Evolutionary conservation across 1,140 invertebrate genomes (phyloP).

Genomic region (Triops cancriformis): DNA sequence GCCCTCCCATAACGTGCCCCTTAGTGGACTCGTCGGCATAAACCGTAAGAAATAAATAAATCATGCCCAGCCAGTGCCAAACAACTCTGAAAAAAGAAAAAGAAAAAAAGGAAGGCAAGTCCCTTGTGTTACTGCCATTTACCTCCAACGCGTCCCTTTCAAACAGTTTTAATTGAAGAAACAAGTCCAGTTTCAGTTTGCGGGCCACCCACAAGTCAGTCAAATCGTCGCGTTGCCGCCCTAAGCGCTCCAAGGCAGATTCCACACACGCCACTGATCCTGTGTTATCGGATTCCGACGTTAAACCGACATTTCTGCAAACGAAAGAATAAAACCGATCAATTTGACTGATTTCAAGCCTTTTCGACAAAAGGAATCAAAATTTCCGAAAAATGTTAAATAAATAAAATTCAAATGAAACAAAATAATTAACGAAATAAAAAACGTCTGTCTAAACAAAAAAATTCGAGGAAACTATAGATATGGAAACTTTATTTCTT

Average conservation of each 20-base stretch:
- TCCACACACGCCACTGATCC: conserved; percentile 69
- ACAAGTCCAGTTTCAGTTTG: conserved; percentile 80
- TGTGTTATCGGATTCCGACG: conserved; percentile 44
- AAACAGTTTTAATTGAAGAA: conserved; percentile 81
- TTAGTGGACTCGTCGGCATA: neutral
- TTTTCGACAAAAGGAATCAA: too few relatives aligned
- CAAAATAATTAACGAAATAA: too few relatives aligned
- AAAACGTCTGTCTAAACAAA: too few relatives aligned
- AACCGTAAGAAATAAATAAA: conserved; percentile 15
- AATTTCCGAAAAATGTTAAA: too few relatives aligned
- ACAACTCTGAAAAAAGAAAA: neutral
- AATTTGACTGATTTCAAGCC: too few relatives aligned
- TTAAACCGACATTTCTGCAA: conserved; percentile 40
- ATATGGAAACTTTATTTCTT: too few relatives aligned
- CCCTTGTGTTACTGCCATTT: conserved; percentile 28
- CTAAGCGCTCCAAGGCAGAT: conserved; percentile 72
- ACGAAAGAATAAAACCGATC: conserved; percentile 30
- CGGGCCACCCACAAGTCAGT: conserved; percentile 86
- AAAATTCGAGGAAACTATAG: too few relatives aligned
- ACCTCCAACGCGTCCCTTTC: conserved; percentile 92
- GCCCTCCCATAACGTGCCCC: conserved; percentile 21
- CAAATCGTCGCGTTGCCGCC: conserved; percentile 74
- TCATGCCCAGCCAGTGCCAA: neutral
- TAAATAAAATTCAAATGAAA: too few relatives aligned
- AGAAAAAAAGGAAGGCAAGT: neutral